Percentiles rank a stretch among this genome's conserved stretches.
Conservation (phyloP, 2,797 vertebrate genomes). For the Lepilemur ruficaudatus region DNA sequence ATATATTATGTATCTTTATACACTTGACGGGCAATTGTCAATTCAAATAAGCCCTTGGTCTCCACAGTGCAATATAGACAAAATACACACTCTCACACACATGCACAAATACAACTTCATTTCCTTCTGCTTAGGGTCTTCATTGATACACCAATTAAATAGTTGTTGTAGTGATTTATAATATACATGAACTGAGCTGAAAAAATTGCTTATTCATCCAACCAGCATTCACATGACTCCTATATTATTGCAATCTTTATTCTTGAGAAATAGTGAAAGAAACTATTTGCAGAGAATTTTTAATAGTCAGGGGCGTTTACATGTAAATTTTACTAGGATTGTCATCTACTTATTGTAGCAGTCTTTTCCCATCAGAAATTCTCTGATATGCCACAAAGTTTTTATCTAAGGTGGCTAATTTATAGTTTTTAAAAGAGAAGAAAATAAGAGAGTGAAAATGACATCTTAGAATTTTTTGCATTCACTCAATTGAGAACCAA, state of each 20-base stretch:
- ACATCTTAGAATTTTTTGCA: slow-evolving; percentile 28
- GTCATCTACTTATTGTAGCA: neutral
- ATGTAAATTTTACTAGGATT: neutral
- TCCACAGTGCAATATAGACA: neutral
- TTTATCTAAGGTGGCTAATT: slow-evolving; percentile 44
- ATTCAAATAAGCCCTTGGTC: neutral
- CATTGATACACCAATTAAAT: neutral
- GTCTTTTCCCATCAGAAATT: slow-evolving; percentile 6
- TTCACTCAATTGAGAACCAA: slow-evolving; percentile 60
- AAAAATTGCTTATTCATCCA: neutral
- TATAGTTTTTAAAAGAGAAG: slow-evolving; percentile 53
- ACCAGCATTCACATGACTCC: neutral
- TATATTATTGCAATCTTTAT: neutral
- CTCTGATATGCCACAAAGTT: slow-evolving; percentile 41
- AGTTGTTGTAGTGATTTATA: neutral
- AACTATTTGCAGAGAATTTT: slow-evolving; percentile 12
- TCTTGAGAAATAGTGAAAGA: slow-evolving; percentile 37
- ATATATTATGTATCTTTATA: neutral
- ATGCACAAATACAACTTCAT: neutral
- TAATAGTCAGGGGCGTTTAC: neutral
- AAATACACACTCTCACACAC: neutral
- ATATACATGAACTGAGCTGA: neutral
- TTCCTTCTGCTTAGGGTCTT: neutral
- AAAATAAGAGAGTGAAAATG: slow-evolving; percentile 54
- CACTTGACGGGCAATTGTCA: neutral